phyloP scores from a whole-genome alignment of 2,888 invertebrate species.

The Thymelicus sylvestris region DNA sequence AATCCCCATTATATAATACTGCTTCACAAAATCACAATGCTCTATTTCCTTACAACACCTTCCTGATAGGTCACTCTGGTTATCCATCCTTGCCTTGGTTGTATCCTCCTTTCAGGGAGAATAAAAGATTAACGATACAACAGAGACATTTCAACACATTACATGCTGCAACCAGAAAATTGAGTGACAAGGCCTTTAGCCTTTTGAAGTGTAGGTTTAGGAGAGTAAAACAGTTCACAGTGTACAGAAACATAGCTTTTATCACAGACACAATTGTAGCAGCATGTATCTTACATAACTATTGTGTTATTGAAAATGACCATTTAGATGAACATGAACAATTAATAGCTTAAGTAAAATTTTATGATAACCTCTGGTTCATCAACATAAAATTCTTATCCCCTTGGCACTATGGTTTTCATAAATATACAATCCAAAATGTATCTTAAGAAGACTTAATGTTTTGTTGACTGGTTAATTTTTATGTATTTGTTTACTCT shows the following conservation, averaged over 20 bases:
- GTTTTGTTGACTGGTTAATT: too few relatives aligned
- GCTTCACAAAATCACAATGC: constrained; percentile 56
- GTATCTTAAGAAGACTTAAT: too few relatives aligned
- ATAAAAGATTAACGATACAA: constrained; percentile 59
- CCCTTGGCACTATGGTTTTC: too few relatives aligned
- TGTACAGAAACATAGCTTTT: constrained; percentile 65
- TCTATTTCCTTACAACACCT: constrained; percentile 63
- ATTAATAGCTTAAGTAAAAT: constrained; percentile 40
- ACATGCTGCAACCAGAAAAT: constrained; percentile 59
- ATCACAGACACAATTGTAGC: constrained; percentile 67
- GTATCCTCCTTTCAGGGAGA: constrained; percentile 65
- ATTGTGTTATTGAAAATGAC: constrained; percentile 65
- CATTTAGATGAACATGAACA: constrained; percentile 50
- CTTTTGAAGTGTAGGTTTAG: constrained; percentile 61
- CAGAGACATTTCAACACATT: constrained; percentile 64
- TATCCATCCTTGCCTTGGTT: constrained; percentile 67
- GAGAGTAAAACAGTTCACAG: constrained; percentile 62
- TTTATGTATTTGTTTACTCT: too few relatives aligned
- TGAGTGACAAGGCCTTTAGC: constrained; percentile 64
- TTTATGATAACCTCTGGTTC: constrained; percentile 4
- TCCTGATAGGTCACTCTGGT: constrained; percentile 64
- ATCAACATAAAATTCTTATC: too few relatives aligned
- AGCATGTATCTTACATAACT: constrained; percentile 69
- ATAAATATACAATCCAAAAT: too few relatives aligned
- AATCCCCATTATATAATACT: constrained; percentile 63